Evolutionary conservation across 2,797 vertebrate genomes (phyloP).

Genomic region (Tiaroga cobitis): DNA sequence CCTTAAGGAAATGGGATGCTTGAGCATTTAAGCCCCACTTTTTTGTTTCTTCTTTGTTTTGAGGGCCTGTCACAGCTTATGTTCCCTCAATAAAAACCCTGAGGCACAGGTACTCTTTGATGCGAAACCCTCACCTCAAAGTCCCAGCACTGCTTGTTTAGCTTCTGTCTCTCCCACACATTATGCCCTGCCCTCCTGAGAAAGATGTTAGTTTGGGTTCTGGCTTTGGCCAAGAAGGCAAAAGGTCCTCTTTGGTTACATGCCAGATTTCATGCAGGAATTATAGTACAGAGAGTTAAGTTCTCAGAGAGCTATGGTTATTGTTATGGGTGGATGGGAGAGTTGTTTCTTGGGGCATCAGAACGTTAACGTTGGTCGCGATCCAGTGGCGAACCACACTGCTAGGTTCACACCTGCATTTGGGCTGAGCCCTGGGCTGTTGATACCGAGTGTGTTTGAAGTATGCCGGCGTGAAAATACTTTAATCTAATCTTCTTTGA

Average conservation of each 20-base stretch:
- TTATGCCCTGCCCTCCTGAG: constrained; percentile 54
- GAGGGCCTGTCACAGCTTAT: constrained; percentile 43
- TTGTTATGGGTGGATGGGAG: constrained; percentile 60
- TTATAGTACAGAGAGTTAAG: constrained; percentile 60
- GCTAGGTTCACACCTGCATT: constrained; percentile 68
- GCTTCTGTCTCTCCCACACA: constrained; percentile 52
- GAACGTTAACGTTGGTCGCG: constrained; percentile 53
- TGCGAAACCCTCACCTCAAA: constrained; percentile 55
- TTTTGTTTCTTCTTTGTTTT: constrained; percentile 58
- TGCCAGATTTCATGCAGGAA: constrained; percentile 69
- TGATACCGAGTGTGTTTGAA: constrained; percentile 60
- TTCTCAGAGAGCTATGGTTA: constrained; percentile 63
- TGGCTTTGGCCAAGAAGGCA: constrained; percentile 51
- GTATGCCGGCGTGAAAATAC: constrained; percentile 52
- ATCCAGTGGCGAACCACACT: constrained; percentile 53
- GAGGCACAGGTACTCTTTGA: constrained; percentile 62
- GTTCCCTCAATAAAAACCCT: constrained; percentile 45
- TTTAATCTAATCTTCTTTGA: constrained; percentile 58
- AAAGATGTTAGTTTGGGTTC: constrained; percentile 59
- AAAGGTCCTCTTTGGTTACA: constrained; percentile 68
- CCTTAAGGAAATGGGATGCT: not conserved
- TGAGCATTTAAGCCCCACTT: constrained; percentile 34
- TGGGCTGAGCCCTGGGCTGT: constrained; percentile 66
- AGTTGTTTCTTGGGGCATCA: constrained; percentile 55
- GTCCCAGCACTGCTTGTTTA: constrained; percentile 57